Evolutionary conservation across 1,140 invertebrate genomes (phyloP), one percentile per base, ranked within the genome.

Genomic region (Alviniconcha marisindica): DNA sequence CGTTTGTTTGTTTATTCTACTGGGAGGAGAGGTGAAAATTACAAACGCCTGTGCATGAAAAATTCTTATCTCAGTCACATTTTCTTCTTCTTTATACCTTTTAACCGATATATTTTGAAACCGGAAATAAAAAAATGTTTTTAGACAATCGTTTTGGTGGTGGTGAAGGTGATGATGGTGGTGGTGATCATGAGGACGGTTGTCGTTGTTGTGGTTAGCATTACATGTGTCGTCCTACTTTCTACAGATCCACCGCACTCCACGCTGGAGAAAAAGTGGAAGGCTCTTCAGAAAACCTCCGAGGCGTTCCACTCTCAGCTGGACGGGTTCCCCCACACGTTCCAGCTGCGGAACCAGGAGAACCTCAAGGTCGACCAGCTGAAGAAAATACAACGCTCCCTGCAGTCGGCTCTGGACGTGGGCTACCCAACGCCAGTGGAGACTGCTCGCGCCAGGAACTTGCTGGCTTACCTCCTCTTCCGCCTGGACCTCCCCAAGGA

Each of bases 361-460:
- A 10, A 18, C 0, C n/a, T 80, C 10, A 24, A 28, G 24, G 31
- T 42, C 0, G 28, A 36, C 4, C 40, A 40, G 12, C 40, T 44
- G 2, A 60, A 66, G 12, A 40, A 44, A 42, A 18, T 80, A 24
- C 33, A 44, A 21, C 24, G 40, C 10, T 18, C 33, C 10, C 40
- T 80, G 21, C 15, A 44, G n/a, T 60, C 78, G 2, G 56, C 78
- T 28, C 56, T 80, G 38, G 15, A 12, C 3, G 56, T 80, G 4
- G 78, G 78, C 1, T 80, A 80, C 60, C 33, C 21, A 1, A 80
- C 78, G 24, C 21, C 56, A 4, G 0, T 80, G 78, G 78, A 80
- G 18, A 80, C 54, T 14, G 56, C 56, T 14, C 33, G 78, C 5
- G 78, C 78, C 15, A 63, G 40, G 14, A 80, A 80, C 56, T 40